These are phyloP conservation scores for Vandiemenella viatica DNA, from an alignment of 2,888 invertebrate species.

Conservation along the genomic window DNA sequence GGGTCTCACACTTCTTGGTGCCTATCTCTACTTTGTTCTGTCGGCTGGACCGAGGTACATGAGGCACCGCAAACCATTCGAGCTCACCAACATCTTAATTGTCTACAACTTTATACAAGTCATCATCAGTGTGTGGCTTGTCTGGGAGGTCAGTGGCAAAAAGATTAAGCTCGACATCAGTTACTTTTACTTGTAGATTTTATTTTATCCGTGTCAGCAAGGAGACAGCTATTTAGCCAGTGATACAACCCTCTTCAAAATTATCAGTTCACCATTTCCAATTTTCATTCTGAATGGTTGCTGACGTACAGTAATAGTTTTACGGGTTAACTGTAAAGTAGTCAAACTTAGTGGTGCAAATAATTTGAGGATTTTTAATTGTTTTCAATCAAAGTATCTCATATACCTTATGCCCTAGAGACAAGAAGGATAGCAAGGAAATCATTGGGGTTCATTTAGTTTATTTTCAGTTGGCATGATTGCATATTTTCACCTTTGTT, in stretches of 20 bases:
- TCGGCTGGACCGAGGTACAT: slow-evolving; percentile 53
- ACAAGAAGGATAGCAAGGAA: too few relatives aligned
- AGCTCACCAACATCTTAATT: slow-evolving; percentile 32
- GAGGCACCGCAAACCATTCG: slow-evolving; percentile 33
- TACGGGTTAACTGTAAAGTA: too few relatives aligned
- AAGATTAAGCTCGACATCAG: neutral
- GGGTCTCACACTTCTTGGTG: slow-evolving; percentile 34
- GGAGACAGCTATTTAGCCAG: neutral
- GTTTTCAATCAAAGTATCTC: too few relatives aligned
- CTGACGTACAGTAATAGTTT: neutral
- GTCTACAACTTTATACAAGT: slow-evolving; percentile 40
- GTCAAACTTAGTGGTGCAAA: too few relatives aligned
- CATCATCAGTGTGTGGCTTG: slow-evolving; percentile 45
- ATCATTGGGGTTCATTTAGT: too few relatives aligned
- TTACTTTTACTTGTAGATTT: neutral
- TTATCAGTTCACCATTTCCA: neutral
- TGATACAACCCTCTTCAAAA: neutral
- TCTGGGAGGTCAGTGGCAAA: slow-evolving; percentile 46
- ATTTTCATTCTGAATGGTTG: neutral
- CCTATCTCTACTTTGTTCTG: slow-evolving; percentile 54
- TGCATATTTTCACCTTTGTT: too few relatives aligned
- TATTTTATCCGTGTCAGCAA: too few relatives aligned
- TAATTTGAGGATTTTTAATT: too few relatives aligned
- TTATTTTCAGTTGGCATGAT: too few relatives aligned
- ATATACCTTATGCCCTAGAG: too few relatives aligned